Percentiles rank a stretch among this genome's conserved stretches.
Conservation (phyloP, 2,113 vertebrate species). For the Anas platyrhynchos region DNA sequence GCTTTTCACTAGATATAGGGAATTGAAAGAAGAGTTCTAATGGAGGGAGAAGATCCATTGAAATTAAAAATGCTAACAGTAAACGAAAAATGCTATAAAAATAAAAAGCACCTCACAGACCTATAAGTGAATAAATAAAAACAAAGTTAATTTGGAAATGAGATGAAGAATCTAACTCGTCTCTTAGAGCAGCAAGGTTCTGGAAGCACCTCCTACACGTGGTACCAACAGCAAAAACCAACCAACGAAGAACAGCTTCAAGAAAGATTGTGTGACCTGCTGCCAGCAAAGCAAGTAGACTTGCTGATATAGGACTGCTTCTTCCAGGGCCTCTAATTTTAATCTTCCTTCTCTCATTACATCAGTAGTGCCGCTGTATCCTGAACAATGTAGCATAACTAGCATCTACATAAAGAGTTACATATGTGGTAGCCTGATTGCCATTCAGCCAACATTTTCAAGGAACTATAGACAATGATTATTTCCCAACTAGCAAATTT, state of each 20-base stretch:
- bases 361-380: neutral
- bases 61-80: neutral
- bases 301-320: neutral
- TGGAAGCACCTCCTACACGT: neutral
- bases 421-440: neutral
- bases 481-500: neutral
- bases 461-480: neutral
- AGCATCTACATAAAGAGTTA: neutral
- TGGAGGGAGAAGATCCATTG: neutral
- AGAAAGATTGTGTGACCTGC: fast-evolving
- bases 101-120: neutral
- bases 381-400: neutral
- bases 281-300: neutral
- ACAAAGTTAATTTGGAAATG: neutral
- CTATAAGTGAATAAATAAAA: neutral
- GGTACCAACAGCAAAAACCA: neutral
- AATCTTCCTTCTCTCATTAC: neutral
- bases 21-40: neutral
- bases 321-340: neutral
- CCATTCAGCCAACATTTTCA: neutral
- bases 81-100: neutral
- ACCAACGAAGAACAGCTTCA: neutral
- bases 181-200: neutral
- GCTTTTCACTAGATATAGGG: neutral
- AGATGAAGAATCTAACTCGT: neutral